Base-by-base conservation (phyloP, 2,797 vertebrate genomes). In the Rhincodon typus region DNA sequence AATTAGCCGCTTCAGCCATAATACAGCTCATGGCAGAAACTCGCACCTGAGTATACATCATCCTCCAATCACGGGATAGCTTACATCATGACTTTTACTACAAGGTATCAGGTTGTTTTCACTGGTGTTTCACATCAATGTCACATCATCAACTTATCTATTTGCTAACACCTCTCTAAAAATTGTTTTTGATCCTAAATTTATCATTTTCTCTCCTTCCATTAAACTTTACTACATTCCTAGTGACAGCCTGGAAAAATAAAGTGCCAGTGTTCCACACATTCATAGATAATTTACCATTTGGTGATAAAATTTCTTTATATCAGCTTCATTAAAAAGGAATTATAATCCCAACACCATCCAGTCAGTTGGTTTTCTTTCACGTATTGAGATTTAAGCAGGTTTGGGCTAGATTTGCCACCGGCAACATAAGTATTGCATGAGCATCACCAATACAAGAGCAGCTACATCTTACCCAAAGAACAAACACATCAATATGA, bases 401-500 rank as follows among this genome's bases (percentile, higher is more conserved):
- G 66, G 0, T 90, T 90, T 93, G 67, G n/a, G 23, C 66, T 42
- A n/a, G 90, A 66, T 21, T 69, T 69, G n/a, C 4, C 42, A 38
- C 34, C 38, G 21, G 62, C 62, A 67, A 23, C 7, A 2, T 46
- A 25, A 84, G 46, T 42, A 84, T 21, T 42, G 21, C 82, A 46
- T 42, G 23, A 42, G 25, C 27, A 62, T 62, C 72, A 84, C 82
- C 82, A 84, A 84, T 7, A 42, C 38, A 84, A 84, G 42, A 46
- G 82, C 42, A 84, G 38, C 38, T 84, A 46, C 46, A 19, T 84
- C 82, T 15, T 6, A 38, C 34, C 8, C n/a, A 93, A 69, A 0
- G 62, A 93, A 93, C 23, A 93, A 93, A 93, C 25, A 19, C n/a
- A 93, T 77, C 25, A 42, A 27, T 42, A 46, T 96, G 66, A 94